These are phyloP conservation scores for Cryptotis parvus DNA, from an alignment of 2,113 vertebrate genomes.

Conservation along the genomic window DNA sequence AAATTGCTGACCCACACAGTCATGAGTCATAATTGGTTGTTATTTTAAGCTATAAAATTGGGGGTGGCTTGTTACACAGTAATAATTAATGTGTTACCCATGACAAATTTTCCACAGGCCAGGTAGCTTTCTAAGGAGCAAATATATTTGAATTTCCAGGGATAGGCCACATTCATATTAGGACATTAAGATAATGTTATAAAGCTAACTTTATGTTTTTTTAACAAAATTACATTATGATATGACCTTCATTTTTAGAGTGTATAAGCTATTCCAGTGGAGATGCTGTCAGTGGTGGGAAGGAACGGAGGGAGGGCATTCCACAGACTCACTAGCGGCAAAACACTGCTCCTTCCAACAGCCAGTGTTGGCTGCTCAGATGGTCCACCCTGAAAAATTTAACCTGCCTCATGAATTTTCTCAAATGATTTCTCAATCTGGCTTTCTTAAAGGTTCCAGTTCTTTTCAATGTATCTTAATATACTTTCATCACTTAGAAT, in stretches of 20 bases:
- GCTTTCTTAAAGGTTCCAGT: not conserved
- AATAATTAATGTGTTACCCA: not conserved
- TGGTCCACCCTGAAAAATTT: no score
- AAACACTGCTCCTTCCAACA: not conserved
- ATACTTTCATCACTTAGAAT: no score
- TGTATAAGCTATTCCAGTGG: not conserved
- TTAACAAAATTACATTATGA: not conserved
- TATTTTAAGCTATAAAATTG: conserved; percentile 32
- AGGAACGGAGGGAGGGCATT: not conserved
- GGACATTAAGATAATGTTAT: not conserved
- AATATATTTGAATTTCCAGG: not conserved
- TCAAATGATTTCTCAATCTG: not conserved
- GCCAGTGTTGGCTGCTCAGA: not conserved
- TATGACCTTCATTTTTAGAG: not conserved
- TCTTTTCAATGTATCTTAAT: not conserved
- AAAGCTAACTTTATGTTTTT: not conserved
- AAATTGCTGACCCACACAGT: not conserved
- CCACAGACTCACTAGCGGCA: no score
- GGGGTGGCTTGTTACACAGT: not conserved
- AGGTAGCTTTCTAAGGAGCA: not conserved
- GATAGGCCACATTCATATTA: not conserved
- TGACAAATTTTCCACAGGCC: not conserved
- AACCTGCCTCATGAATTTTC: not conserved
- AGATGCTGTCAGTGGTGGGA: not conserved
- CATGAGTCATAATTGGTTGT: not conserved